A percentile compares a stretch with the other conserved stretches of the same genome.
Conservation (phyloP, 2,797 vertebrate species). For the Zenarchopterus dispar region DNA sequence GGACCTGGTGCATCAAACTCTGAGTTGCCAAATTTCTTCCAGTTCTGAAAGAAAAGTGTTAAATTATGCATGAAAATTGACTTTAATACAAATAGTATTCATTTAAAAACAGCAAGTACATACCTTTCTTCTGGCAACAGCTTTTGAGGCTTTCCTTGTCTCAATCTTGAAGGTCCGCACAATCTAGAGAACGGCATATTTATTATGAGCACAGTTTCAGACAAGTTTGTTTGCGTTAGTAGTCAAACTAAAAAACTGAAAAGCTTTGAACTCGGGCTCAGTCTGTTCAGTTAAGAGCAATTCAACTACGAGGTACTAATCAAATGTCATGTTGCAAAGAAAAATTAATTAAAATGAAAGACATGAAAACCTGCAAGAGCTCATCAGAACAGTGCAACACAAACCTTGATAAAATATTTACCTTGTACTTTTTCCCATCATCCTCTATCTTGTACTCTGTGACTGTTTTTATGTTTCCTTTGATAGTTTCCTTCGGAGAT, state of each 20-base stretch:
- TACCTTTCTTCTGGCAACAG: conserved; percentile 94
- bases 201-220: neutral
- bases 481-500: conserved; percentile 90
- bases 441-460: conserved; percentile 95
- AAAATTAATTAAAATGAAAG: too few relatives aligned
- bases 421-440: conserved; percentile 93
- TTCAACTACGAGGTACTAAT: too few relatives aligned
- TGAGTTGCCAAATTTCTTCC: conserved; percentile 97
- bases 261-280: too few relatives aligned
- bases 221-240: neutral
- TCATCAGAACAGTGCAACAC: neutral
- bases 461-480: conserved; percentile 94
- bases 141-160: conserved; percentile 95
- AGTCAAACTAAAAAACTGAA: too few relatives aligned
- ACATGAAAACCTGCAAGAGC: too few relatives aligned
- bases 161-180: conserved; percentile 95
- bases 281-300: too few relatives aligned
- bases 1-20: conserved; percentile 91
- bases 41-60: conserved; percentile 82
- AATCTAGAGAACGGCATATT: conserved; percentile 78
- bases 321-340: too few relatives aligned
- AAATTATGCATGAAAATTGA: rapidly evolving
- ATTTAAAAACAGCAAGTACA: conserved; percentile 9
- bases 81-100: rapidly evolving
- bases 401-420: conserved; percentile 48